phyloP scores from a whole-genome alignment of 2,888 invertebrate genomes.

The Nemotelus nigrinus region DNA sequence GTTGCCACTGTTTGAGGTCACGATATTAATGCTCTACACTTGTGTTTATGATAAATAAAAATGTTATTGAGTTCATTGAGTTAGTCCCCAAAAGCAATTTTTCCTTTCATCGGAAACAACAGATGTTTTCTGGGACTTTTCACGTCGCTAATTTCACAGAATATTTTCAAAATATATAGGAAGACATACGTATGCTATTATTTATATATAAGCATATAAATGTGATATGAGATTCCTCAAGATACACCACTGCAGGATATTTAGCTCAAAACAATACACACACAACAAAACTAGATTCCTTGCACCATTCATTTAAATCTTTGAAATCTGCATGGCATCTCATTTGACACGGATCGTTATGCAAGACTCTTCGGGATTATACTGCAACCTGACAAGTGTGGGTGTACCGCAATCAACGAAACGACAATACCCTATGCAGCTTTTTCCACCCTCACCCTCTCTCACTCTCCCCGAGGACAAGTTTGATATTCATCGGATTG shows the following conservation, averaged over 20 bases:
- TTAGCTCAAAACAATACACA: too few relatives aligned
- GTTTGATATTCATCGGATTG: slow-evolving; percentile 38
- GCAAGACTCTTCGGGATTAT: slow-evolving; percentile 3
- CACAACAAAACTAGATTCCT: too few relatives aligned
- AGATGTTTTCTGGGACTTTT: too few relatives aligned
- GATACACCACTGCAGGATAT: too few relatives aligned
- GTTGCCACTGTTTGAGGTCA: background rate
- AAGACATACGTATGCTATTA: too few relatives aligned
- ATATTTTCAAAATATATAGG: too few relatives aligned
- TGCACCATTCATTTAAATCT: background rate
- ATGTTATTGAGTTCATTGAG: too few relatives aligned
- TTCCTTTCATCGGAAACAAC: background rate
- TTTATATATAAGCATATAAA: too few relatives aligned
- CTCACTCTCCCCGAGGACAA: slow-evolving; percentile 9
- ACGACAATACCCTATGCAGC: slow-evolving; percentile 24
- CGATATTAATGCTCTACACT: too few relatives aligned
- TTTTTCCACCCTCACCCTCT: background rate
- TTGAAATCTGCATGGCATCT: background rate
- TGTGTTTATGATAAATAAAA: too few relatives aligned
- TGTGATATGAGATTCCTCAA: too few relatives aligned
- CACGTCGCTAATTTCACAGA: too few relatives aligned
- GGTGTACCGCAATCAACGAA: slow-evolving; percentile 8
- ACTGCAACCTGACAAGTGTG: slow-evolving; percentile 22
- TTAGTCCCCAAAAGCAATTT: background rate
- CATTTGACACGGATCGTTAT: background rate